Evolutionary conservation across 2,888 invertebrate genomes (phyloP).

Genomic region (Sisyra nigra): DNA sequence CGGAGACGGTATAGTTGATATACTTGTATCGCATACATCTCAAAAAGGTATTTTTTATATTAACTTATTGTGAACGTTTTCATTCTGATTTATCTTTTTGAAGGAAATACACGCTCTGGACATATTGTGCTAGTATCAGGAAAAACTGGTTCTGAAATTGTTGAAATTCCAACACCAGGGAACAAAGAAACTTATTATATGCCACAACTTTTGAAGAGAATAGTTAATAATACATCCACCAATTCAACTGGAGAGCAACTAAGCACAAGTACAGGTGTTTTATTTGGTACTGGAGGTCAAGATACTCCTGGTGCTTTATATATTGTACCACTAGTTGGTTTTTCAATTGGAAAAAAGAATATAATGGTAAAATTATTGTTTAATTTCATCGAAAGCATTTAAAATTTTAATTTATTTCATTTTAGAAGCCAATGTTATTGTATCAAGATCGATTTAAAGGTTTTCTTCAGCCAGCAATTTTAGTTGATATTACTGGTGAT

Average conservation of each 20-base stretch:
- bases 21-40: slow-evolving; percentile 49
- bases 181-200: slow-evolving; percentile 54
- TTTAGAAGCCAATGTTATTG: slow-evolving; percentile 33
- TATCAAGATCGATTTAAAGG: slow-evolving; percentile 45
- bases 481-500: slow-evolving; percentile 58
- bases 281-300: slow-evolving; percentile 61
- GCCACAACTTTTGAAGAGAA: slow-evolving; percentile 44
- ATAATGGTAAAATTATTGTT: slow-evolving; percentile 3
- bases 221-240: slow-evolving; percentile 34
- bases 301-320: slow-evolving; percentile 55
- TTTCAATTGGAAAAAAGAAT: slow-evolving; percentile 31
- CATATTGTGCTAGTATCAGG: slow-evolving; percentile 56
- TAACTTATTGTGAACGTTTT: background rate
- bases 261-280: slow-evolving; percentile 21
- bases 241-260: slow-evolving; percentile 6
- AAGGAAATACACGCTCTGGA: slow-evolving; percentile 32
- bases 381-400: background rate
- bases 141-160: slow-evolving; percentile 44
- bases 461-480: slow-evolving; percentile 44
- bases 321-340: slow-evolving; percentile 36
- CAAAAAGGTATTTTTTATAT: slow-evolving; percentile 27
- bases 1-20: slow-evolving; percentile 49
- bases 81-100: background rate
- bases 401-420: slow-evolving; percentile 7
- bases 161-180: slow-evolving; percentile 43